phyloP scores from a whole-genome alignment of 2,113 vertebrate genomes.

The Genyomyrus donnyi region DNA sequence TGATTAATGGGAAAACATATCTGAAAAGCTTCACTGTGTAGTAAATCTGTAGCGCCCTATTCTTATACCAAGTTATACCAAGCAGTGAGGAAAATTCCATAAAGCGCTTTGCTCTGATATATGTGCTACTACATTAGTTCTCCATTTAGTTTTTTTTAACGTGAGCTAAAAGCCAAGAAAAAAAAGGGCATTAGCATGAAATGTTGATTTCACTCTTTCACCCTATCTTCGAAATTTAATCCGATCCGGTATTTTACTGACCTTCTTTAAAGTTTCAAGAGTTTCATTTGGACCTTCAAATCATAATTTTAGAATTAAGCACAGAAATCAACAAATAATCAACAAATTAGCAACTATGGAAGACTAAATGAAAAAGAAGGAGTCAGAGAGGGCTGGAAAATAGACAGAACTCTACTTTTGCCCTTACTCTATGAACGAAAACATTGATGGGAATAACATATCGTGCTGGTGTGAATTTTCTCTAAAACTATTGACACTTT shows the following conservation, averaged over 20 bases:
- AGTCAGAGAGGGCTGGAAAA: conserved; percentile 7
- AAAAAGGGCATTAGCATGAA: not conserved
- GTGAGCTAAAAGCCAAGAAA: not conserved
- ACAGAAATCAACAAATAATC: not conserved
- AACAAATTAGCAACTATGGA: conserved; percentile 2
- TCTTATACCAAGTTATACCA: not conserved
- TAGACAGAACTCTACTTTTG: not conserved
- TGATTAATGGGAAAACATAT: conserved; percentile 47
- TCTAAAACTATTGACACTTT: not conserved
- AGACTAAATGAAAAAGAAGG: not conserved
- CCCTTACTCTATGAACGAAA: not conserved
- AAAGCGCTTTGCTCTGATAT: conserved; percentile 4
- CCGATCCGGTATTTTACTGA: conserved; percentile 1
- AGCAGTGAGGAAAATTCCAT: not conserved
- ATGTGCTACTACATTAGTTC: not conserved
- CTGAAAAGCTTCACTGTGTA: conserved; percentile 11
- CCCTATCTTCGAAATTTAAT: not conserved
- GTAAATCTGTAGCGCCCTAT: not conserved
- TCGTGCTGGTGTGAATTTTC: not conserved
- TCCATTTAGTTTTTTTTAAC: not conserved
- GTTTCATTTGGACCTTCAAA: conserved; percentile 10
- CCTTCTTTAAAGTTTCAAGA: conserved; percentile 10
- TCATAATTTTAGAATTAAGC: conserved; percentile 8
- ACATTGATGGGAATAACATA: not conserved
- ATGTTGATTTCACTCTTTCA: not conserved